These are phyloP conservation scores for Zosterops japonicus DNA, from an alignment of 2,113 vertebrate genomes.

Conservation along the genomic window DNA sequence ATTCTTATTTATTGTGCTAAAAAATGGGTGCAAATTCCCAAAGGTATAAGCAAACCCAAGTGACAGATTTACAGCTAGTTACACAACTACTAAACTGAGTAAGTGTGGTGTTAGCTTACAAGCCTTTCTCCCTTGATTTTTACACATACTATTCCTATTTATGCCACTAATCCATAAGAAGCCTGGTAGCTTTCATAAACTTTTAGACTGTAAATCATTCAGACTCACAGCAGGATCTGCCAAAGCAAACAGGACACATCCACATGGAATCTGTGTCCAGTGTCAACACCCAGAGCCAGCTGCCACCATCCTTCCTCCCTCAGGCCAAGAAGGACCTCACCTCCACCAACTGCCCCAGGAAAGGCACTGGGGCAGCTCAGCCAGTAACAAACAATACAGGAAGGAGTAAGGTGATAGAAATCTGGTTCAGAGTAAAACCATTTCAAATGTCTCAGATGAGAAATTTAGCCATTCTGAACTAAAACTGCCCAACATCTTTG, in stretches of 20 bases:
- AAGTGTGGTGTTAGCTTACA: neutral
- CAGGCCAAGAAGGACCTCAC: neutral
- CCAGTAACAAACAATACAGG: neutral
- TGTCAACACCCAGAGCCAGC: neutral
- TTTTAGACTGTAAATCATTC: neutral
- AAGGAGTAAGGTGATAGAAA: neutral
- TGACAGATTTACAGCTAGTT: neutral
- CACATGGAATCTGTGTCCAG: neutral
- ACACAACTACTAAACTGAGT: neutral
- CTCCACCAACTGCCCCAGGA: neutral
- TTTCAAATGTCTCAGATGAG: neutral
- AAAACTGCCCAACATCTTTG: neutral
- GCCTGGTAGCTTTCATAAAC: neutral
- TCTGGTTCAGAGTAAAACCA: neutral
- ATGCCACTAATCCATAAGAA: neutral
- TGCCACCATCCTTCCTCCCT: neutral
- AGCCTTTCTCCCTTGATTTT: neutral
- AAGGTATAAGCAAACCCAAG: neutral
- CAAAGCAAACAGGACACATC: neutral
- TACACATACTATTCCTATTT: neutral
- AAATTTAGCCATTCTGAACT: neutral
- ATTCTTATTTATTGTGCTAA: neutral
- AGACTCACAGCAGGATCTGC: neutral
- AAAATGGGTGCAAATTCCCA: neutral
- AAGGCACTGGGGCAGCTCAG: neutral